Conservation (phyloP, 2,113 vertebrate genomes). For the Panurus biarmicus region DNA sequence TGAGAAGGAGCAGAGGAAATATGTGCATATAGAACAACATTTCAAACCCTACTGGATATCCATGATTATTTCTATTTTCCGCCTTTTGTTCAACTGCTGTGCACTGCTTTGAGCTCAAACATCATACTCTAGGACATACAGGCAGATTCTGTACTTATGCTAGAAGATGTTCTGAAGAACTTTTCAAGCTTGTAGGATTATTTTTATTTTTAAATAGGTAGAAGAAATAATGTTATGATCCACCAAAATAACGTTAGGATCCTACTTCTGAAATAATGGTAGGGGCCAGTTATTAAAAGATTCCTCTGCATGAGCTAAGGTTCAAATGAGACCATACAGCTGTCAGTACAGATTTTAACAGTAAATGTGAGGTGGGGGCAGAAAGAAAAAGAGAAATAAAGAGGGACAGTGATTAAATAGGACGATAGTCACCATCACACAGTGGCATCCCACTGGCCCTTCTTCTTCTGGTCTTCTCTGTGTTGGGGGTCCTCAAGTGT, state of each 20-base stretch:
- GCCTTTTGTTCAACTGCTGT: not conserved
- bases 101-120: not conserved
- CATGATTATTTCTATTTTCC: not conserved
- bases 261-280: not conserved
- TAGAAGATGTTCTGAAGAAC: not conserved
- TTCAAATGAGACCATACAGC: not conserved
- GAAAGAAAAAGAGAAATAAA: not conserved
- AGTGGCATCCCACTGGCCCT: not conserved
- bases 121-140: not conserved
- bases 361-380: not conserved
- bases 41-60: not conserved
- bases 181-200: not conserved
- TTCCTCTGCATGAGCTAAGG: not conserved
- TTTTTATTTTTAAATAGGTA: not conserved
- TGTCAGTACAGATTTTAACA: not conserved
- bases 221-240: not conserved
- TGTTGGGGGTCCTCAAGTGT: not conserved
- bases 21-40: not conserved
- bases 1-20: not conserved
- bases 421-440: not conserved
- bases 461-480: not conserved
- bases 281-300: no score
- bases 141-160: not conserved
- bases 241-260: no score
- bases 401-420: not conserved